A percentile compares a stretch with the other conserved stretches of the same genome.
These are phyloP conservation scores for Pterois miles DNA, from an alignment of 2,797 vertebrate species.

Conservation along the genomic window DNA sequence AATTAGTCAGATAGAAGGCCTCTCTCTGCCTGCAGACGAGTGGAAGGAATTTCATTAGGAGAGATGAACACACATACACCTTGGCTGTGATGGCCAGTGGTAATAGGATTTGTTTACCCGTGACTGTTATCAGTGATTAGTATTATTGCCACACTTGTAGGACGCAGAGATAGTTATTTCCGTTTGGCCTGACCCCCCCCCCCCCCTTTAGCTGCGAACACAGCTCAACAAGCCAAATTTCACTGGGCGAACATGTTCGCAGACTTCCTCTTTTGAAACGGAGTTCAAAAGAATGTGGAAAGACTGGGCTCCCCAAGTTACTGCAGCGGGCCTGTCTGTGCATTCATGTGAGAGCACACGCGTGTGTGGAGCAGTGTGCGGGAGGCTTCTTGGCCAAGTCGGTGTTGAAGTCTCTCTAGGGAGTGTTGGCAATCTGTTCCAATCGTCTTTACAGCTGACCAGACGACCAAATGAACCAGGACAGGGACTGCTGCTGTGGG, in stretches of 20 bases:
- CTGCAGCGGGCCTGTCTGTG: constrained; percentile 66
- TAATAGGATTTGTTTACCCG: constrained; percentile 76
- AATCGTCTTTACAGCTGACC: constrained; percentile 84
- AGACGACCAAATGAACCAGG: constrained; percentile 83
- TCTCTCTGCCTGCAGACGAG: constrained; percentile 73
- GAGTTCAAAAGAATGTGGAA: constrained; percentile 76
- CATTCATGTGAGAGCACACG: constrained; percentile 76
- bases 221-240: constrained; percentile 60
- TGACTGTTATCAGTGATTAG: constrained; percentile 67
- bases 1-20: constrained; percentile 80
- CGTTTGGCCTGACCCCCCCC: constrained; percentile 38
- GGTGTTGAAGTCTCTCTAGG: constrained; percentile 82
- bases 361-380: constrained; percentile 67
- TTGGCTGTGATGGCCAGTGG: constrained; percentile 63
- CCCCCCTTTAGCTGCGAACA: constrained; percentile 48
- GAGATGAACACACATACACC: constrained; percentile 63
- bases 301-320: constrained; percentile 75
- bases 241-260: constrained; percentile 62
- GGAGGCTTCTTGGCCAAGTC: constrained; percentile 80
- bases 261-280: constrained; percentile 62
- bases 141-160: constrained; percentile 57
- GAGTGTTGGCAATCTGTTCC: constrained; percentile 84
- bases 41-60: constrained; percentile 77
- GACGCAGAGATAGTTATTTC: constrained; percentile 49
- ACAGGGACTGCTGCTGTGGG: constrained; percentile 81